Evolutionary conservation across 2,113 vertebrate species (phyloP).

Genomic region (Pycnonotus jocosus): DNA sequence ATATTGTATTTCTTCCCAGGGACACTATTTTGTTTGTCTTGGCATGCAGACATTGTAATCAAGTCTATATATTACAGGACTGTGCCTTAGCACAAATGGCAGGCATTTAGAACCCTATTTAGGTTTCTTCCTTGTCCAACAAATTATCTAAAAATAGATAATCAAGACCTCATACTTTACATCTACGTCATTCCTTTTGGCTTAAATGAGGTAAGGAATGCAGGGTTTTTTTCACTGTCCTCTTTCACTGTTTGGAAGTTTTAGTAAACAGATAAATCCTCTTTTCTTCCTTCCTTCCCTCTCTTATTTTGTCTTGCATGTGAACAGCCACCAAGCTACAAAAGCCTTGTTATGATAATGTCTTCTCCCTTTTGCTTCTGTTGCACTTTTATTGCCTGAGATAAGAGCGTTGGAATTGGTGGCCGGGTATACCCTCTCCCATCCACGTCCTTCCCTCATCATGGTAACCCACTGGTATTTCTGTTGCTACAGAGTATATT

Average conservation of each 20-base stretch:
- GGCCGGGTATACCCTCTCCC: background rate
- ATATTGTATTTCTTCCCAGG: constrained; percentile 70
- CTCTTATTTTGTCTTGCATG: background rate
- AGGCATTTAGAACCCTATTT: constrained; percentile 62
- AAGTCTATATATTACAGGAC: constrained; percentile 55
- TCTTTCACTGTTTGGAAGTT: background rate
- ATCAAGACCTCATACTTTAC: constrained; percentile 40
- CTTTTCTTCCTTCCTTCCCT: background rate
- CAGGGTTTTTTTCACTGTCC: background rate
- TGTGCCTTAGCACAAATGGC: constrained; percentile 13
- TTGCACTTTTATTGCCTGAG: background rate
- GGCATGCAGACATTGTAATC: constrained; percentile 56
- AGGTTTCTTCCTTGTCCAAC: constrained; percentile 54
- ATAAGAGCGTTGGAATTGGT: background rate
- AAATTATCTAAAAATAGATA: constrained; percentile 67
- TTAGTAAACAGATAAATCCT: background rate
- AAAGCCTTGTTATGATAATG: background rate
- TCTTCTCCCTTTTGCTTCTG: background rate
- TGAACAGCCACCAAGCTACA: background rate
- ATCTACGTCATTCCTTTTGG: constrained; percentile 37
- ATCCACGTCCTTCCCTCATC: background rate
- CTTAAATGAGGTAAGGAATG: background rate
- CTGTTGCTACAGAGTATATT: background rate
- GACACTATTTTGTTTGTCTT: constrained; percentile 69
- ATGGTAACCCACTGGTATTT: background rate